Evolutionary conservation across 1,140 invertebrate species (phyloP).

Genomic region (Metopolophium dirhodum): DNA sequence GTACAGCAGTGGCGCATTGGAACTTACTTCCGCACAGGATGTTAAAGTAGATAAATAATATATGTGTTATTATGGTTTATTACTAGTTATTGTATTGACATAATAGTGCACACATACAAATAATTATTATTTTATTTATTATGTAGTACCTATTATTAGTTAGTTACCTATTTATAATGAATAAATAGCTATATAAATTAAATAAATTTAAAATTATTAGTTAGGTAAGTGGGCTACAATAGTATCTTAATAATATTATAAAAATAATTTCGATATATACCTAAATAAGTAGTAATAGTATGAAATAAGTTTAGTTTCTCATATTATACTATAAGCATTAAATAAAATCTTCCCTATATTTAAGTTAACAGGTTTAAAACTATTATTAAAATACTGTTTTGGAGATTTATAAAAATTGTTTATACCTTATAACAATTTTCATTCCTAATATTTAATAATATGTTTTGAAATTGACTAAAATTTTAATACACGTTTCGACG

Average conservation of each 20-base stretch:
- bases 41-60: neutral
- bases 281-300: no score
- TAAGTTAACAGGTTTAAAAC: neutral
- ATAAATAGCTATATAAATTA: neutral
- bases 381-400: neutral
- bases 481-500: neutral
- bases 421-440: neutral
- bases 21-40: conserved; percentile 48
- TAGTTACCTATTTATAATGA: neutral
- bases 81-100: neutral
- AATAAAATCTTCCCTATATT: no score
- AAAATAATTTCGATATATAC: no score
- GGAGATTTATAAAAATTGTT: neutral
- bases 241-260: no score
- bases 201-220: neutral
- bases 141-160: neutral
- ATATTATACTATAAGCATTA: no score
- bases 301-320: no score
- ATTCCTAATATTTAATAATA: neutral
- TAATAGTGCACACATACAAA: neutral
- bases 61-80: conserved; percentile 4
- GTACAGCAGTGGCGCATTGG: neutral
- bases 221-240: neutral
- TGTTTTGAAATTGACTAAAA: neutral
- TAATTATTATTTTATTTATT: neutral